These are phyloP conservation scores for Boleophthalmus pectinirostris DNA, from an alignment of 2,113 vertebrate species.

Conservation along the genomic window DNA sequence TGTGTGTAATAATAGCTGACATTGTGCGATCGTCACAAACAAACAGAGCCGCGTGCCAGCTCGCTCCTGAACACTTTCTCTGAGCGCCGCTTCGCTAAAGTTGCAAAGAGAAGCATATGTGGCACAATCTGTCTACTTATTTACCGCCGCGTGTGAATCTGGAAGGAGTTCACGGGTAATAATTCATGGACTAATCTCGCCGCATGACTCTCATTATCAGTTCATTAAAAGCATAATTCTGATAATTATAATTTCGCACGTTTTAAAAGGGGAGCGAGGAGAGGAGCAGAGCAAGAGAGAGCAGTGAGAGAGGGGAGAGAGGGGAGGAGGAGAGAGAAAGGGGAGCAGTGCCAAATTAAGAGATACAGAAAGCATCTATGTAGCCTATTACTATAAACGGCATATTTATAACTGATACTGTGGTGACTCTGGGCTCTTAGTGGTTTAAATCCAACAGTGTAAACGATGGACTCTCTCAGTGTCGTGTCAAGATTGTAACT, in stretches of 20 bases:
- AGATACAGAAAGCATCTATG: background rate
- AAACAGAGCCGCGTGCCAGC: conserved; percentile 46
- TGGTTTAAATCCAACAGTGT: too few species aligned
- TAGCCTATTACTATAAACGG: background rate
- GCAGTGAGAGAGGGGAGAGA: conserved; percentile 58
- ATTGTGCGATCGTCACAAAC: conserved; percentile 57
- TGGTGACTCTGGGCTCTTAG: too few species aligned
- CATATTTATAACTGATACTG: background rate
- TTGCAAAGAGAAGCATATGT: conserved; percentile 80
- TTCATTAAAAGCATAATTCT: conserved; percentile 90
- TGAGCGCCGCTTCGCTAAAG: conserved; percentile 65
- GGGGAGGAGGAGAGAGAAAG: conserved; percentile 66
- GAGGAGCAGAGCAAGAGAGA: conserved; percentile 67
- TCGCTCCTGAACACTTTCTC: conserved; percentile 25
- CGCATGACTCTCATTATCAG: conserved; percentile 87
- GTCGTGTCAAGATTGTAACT: too few species aligned
- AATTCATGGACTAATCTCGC: conserved; percentile 85
- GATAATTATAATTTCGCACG: conserved; percentile 90
- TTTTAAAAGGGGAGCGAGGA: conserved; percentile 83
- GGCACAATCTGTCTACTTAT: conserved; percentile 82
- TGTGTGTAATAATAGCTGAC: conserved; percentile 65
- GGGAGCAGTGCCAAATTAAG: conserved; percentile 76
- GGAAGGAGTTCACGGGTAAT: conserved; percentile 83
- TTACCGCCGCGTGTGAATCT: conserved; percentile 65
- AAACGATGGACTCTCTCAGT: too few species aligned